Base-by-base conservation (phyloP, 1,140 invertebrate genomes). In the Lasioglossum baleicum region DNA sequence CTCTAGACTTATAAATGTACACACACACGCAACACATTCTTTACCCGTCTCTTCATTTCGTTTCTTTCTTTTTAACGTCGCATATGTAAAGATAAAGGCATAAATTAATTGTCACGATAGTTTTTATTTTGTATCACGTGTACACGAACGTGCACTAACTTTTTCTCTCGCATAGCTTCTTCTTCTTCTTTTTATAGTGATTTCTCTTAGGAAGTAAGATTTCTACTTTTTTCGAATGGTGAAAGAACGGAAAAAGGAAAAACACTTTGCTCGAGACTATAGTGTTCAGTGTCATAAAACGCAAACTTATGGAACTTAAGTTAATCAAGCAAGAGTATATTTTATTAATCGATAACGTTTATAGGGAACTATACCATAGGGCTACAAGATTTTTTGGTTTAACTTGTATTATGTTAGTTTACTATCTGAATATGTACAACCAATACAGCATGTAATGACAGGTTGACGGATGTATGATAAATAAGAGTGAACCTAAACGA, bases 381-480 rank as follows among this genome's bases (percentile, higher is more conserved):
- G 85, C 68, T 88, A 82, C 58, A 82, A 78, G 77, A 58, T 82
- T 70, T 44, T 88, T 87, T 78, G 58, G 73, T 88, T 85, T 85
- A 85, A 81, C 79, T 78, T 82, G 76, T 81, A 85, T 88, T 89
- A 90, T 81, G 81, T 90, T 90, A 91, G 81, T 80, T 88, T 89
- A 83, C 80, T 90, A 88, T 88, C 87, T 87, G 89, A 89, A 81
- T 88, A 88, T 89, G 85, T 91, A 90, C 87, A 89, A 90, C 82
- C 85, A 82, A 90, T 64, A 85, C 71, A 89, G 76, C 65, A 87
- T 83, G 75, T 80, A 83, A 74, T 82, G 69, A 80, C 78, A 81
- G 75, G 63, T 87, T 83, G 81, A 80, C 58, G 78, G 70, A 82
- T 80, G 77, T 83, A 84, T 88, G 84, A 85, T 78, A 66, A 48